A percentile compares a stretch with the other conserved stretches of the same genome.
Evolutionary conservation across 2,888 invertebrate species (phyloP).

Genomic region (Eledona agricola): DNA sequence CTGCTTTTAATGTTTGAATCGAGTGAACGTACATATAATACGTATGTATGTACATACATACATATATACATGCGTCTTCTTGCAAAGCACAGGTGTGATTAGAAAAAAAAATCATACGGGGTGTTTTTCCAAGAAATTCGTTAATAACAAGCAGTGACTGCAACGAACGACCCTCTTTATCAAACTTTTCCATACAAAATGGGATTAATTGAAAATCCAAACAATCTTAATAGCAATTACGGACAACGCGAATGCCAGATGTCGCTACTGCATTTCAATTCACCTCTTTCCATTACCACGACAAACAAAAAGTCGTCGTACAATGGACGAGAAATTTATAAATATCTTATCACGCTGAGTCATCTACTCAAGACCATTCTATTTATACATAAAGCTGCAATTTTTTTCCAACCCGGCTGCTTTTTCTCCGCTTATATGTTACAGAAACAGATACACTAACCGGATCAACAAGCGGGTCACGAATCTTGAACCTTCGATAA

Average conservation of each 20-base stretch:
- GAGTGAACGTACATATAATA: too few relatives aligned
- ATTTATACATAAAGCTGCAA: slow-evolving; percentile 11
- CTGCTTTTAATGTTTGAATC: too few relatives aligned
- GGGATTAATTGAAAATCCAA: slow-evolving; percentile 25
- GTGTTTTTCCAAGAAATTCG: too few relatives aligned
- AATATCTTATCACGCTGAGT: slow-evolving; percentile 31
- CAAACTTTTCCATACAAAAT: slow-evolving; percentile 6
- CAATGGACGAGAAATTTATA: slow-evolving; percentile 30
- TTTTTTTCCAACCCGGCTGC: slow-evolving; percentile 14
- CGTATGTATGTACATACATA: too few relatives aligned
- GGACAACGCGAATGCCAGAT: slow-evolving; percentile 33
- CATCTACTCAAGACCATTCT: slow-evolving; percentile 13
- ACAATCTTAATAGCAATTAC: slow-evolving; percentile 30
- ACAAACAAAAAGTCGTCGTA: slow-evolving; percentile 4
- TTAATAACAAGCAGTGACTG: slow-evolving; percentile 27
- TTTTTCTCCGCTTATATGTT: slow-evolving; percentile 9
- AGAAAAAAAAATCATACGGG: too few relatives aligned
- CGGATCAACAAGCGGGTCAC: slow-evolving; percentile 18
- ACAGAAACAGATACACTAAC: slow-evolving; percentile 20
- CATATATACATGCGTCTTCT: too few relatives aligned
- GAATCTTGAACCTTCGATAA: slow-evolving; percentile 25
- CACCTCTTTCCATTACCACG: slow-evolving; percentile 10
- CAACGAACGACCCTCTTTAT: neutral
- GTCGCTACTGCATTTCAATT: slow-evolving; percentile 30
- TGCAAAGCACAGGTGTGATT: too few relatives aligned